Evolutionary conservation across 2,797 vertebrate genomes (phyloP).

Genomic region (Myiothlypis coronata): DNA sequence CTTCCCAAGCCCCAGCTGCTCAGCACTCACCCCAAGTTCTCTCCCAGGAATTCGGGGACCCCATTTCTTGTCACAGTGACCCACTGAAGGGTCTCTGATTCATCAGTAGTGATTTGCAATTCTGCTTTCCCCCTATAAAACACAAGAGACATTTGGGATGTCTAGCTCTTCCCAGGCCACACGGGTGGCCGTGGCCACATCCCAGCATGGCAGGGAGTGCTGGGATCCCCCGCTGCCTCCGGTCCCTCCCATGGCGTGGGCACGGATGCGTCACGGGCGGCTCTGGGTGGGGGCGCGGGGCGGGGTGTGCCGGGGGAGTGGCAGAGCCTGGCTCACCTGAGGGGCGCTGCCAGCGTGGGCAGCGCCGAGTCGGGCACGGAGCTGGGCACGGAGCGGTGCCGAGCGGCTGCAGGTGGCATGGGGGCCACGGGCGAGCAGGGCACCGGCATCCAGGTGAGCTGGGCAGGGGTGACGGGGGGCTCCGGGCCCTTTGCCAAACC

Average conservation of each 20-base stretch:
- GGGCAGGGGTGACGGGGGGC: fast-evolving
- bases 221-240: background rate
- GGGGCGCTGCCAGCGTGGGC: background rate
- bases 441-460: constrained; percentile 19
- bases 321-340: background rate
- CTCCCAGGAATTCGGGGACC: fast-evolving
- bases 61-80: fast-evolving
- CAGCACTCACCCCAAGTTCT: fast-evolving
- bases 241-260: background rate
- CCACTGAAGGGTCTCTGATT: fast-evolving
- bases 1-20: background rate
- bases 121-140: background rate
- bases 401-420: background rate
- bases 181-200: fast-evolving
- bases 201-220: fast-evolving
- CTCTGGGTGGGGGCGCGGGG: background rate
- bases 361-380: background rate
- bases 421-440: background rate
- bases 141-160: background rate
- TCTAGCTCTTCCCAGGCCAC: background rate
- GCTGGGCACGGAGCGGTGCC: background rate
- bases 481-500: fast-evolving
- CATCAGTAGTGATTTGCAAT: background rate
- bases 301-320: background rate
- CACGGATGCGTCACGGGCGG: background rate